phyloP scores from a whole-genome alignment of 2,797 vertebrate genomes.

The Ibycter americanus region DNA sequence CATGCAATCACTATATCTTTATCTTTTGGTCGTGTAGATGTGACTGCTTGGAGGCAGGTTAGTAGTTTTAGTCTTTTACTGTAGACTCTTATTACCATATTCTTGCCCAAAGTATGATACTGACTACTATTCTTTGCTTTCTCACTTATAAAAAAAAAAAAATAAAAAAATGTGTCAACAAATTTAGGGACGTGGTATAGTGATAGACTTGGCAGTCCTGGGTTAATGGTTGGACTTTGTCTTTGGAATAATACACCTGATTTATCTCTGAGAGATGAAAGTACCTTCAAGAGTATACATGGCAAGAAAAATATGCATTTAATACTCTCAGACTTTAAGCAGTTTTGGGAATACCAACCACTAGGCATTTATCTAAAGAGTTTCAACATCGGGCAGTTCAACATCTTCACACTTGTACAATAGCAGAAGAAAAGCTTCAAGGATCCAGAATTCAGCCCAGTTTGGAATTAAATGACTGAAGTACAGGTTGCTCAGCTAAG shows the following conservation, averaged over 20 bases:
- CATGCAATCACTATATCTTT: not conserved
- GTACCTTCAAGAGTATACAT: too few relatives aligned
- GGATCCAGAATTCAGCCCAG: not conserved
- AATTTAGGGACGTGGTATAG: not conserved
- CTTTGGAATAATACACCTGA: too few relatives aligned
- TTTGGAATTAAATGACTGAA: not conserved
- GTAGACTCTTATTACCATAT: not conserved
- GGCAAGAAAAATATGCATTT: not conserved
- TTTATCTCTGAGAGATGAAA: too few relatives aligned
- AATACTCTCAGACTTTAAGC: not conserved
- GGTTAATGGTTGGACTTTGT: too few relatives aligned
- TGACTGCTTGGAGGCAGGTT: not conserved
- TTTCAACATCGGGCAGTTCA: not conserved
- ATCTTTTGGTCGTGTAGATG: not conserved
- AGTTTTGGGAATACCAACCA: not conserved
- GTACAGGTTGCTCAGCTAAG: not conserved
- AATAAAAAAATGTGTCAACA: not conserved
- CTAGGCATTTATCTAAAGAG: not conserved
- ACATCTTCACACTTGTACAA: not conserved
- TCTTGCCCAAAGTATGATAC: not conserved
- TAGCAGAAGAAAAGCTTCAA: not conserved
- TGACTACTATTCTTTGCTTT: not conserved
- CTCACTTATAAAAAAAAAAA: not conserved
- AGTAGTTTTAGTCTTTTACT: not conserved
- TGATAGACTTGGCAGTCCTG: too few relatives aligned